Percentiles rank a stretch among this genome's conserved stretches.
These are phyloP conservation scores for Eupithecia exiguata DNA, from an alignment of 2,888 invertebrate genomes.

Conservation along the genomic window DNA sequence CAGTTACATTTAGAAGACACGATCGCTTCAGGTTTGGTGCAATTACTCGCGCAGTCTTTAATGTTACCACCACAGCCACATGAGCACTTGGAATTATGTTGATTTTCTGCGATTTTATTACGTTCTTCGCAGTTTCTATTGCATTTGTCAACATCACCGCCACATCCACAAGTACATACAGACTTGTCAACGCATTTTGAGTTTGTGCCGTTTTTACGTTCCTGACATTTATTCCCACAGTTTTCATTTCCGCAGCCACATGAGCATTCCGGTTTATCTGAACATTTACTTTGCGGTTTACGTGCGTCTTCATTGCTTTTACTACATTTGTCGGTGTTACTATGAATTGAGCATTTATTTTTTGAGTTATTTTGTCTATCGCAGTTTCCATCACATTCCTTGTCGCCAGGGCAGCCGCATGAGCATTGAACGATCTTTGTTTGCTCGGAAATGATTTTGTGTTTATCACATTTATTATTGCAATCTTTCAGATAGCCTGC, in stretches of 20 bases:
- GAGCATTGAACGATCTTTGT: background rate
- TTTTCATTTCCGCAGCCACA: conserved; percentile 6
- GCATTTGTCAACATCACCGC: conserved; percentile 1
- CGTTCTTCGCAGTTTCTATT: conserved; percentile 5
- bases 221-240: conserved; percentile 5
- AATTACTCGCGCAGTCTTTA: conserved; percentile 11
- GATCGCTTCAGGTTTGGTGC: conserved; percentile 1
- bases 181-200: background rate
- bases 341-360: background rate
- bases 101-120: background rate
- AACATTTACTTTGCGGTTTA: background rate
- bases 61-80: conserved; percentile 14
- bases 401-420: conserved; percentile 10
- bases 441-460: background rate
- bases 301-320: background rate
- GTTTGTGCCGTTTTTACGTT: background rate
- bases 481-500: conserved; percentile 17
- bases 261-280: background rate
- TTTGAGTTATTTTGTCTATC: background rate
- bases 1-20: conserved; percentile 13
- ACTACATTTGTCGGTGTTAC: background rate
- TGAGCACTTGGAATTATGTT: background rate
- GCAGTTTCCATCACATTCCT: conserved; percentile 5
- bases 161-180: conserved; percentile 14
- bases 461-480: background rate